A percentile compares a stretch with the other conserved stretches of the same genome.
Evolutionary conservation across 2,797 vertebrate species (phyloP).

Genomic region (Cyprinella venusta): DNA sequence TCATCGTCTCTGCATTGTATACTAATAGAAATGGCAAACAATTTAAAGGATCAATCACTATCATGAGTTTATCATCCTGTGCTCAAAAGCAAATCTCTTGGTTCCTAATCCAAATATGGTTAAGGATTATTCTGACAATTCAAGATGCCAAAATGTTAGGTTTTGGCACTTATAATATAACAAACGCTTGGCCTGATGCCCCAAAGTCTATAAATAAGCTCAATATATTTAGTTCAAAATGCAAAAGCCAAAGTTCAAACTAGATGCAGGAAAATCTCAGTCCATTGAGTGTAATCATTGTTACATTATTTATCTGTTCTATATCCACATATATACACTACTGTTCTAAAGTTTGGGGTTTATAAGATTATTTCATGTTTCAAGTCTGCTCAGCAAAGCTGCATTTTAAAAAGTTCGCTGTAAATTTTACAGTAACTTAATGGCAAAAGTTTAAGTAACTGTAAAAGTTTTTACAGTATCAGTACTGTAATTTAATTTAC

Average conservation of each 20-base stretch:
- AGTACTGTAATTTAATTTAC: no score
- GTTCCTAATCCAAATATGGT: background rate
- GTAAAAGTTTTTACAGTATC: no score
- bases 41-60: slow-evolving; percentile 1
- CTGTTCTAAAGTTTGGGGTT: background rate
- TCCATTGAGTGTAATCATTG: background rate
- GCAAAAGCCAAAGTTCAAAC: background rate
- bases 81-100: slow-evolving; percentile 16
- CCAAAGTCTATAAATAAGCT: background rate
- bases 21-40: background rate
- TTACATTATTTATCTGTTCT: background rate
- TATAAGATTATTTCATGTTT: no score
- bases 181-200: background rate
- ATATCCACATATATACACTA: background rate
- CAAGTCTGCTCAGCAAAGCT: background rate
- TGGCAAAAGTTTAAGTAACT: no score
- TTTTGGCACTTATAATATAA: no score
- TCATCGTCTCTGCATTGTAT: slow-evolving; percentile 7
- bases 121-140: background rate
- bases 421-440: no score
- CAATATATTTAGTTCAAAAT: background rate
- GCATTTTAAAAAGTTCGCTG: no score
- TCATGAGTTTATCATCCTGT: background rate
- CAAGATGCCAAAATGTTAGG: background rate
- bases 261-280: background rate